These are phyloP conservation scores for Oryctes rhinoceros DNA, from an alignment of 1,140 invertebrate genomes.

Conservation along the genomic window DNA sequence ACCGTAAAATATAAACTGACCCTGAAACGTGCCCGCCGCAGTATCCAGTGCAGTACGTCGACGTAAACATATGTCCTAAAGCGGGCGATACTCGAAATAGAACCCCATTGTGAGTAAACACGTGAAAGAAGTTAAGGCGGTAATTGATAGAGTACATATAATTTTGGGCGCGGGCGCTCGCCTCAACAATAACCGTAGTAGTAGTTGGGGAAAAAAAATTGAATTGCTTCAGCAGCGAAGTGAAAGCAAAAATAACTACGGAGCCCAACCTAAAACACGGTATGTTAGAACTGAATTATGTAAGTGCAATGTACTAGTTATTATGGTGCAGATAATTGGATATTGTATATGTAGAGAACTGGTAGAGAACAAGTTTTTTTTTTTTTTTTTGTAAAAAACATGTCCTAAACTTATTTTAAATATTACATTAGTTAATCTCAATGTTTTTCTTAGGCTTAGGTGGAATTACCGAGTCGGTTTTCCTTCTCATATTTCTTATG, in stretches of 20 bases:
- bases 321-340: background rate
- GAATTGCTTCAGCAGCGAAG: background rate
- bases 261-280: constrained; percentile 20
- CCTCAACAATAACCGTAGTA: constrained; percentile 1
- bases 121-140: background rate
- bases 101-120: background rate
- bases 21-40: too few relatives aligned
- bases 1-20: too few relatives aligned
- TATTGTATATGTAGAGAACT: background rate
- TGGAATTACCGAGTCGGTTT: background rate
- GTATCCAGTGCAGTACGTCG: too few relatives aligned
- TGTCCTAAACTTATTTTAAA: background rate
- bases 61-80: constrained; percentile 3
- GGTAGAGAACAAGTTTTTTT: background rate
- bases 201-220: background rate
- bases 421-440: background rate
- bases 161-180: background rate
- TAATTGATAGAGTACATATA: constrained; percentile 19
- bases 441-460: background rate
- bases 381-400: background rate
- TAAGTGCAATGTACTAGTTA: background rate
- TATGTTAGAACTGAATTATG: background rate
- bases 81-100: constrained; percentile 5
- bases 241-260: constrained; percentile 5
- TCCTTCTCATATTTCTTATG: too few relatives aligned